phyloP scores from a whole-genome alignment of 1,140 invertebrate species.

The Vanessa atalanta region DNA sequence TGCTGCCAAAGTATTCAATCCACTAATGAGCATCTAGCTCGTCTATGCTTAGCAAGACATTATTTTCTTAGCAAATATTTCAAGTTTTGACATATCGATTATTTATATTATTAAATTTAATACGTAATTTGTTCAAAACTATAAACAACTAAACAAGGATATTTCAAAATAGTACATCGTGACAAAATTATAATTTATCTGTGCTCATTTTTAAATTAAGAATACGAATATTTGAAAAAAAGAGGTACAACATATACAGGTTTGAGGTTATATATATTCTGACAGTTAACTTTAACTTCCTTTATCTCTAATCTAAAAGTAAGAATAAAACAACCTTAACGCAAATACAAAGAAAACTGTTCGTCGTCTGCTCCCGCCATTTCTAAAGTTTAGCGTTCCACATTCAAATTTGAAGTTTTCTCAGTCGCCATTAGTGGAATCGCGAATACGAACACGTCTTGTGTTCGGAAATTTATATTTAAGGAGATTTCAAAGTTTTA shows the following conservation, averaged over 20 bases:
- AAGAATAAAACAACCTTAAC: conserved; percentile 35
- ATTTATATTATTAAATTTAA: no score
- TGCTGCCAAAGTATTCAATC: conserved; percentile 28
- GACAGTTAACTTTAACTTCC: neutral
- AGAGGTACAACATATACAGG: neutral
- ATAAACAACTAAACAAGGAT: no score
- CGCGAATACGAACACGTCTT: conserved; percentile 51
- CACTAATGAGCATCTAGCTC: conserved; percentile 1
- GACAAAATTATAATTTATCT: no score
- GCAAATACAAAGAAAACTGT: conserved; percentile 41
- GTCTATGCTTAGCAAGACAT: neutral
- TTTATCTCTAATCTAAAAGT: neutral
- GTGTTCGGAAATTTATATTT: conserved; percentile 51
- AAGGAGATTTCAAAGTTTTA: conserved; percentile 34
- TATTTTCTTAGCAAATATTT: neutral
- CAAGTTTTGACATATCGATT: neutral
- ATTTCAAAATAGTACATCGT: no score
- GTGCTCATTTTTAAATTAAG: neutral
- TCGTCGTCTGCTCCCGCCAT: conserved; percentile 49
- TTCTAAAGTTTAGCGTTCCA: conserved; percentile 65
- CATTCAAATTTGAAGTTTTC: conserved; percentile 68
- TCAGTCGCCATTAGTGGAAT: conserved; percentile 53
- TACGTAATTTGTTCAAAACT: no score
- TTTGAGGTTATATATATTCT: neutral
- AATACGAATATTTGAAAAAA: neutral